A percentile compares a stretch with the other conserved stretches of the same genome.
Conservation (phyloP, 2,888 invertebrate species). For the Acheta domesticus region DNA sequence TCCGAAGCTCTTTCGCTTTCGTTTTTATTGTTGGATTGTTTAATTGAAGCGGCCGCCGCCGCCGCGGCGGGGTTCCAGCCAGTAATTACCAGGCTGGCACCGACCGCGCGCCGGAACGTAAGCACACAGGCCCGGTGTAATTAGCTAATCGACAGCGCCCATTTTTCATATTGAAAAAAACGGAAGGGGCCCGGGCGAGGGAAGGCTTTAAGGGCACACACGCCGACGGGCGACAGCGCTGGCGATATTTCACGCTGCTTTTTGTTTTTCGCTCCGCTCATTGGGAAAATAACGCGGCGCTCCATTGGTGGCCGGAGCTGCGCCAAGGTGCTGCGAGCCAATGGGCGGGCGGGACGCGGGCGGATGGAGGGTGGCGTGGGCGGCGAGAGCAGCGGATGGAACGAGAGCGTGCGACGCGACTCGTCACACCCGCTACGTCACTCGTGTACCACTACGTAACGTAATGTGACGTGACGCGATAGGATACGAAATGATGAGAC, state of each 20-base stretch:
- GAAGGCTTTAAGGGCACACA: not conserved
- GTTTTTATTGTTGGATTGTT: conserved; percentile 26
- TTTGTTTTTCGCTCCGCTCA: not conserved
- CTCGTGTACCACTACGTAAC: too few species aligned
- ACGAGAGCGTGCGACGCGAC: too few species aligned
- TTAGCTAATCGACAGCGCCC: conserved; percentile 30
- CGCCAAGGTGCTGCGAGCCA: not conserved
- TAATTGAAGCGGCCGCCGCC: conserved; percentile 28
- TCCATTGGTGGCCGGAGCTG: not conserved
- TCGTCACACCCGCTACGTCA: too few species aligned
- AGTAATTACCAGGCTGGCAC: conserved; percentile 28
- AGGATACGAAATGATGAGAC: too few species aligned
- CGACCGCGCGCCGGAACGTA: conserved; percentile 12
- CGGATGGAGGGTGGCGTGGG: not conserved
- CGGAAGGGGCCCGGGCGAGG: not conserved
- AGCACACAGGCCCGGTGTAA: conserved; percentile 27
- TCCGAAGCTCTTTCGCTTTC: not conserved
- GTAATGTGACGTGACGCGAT: too few species aligned
- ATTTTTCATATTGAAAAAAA: conserved; percentile 26
- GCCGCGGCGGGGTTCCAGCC: conserved; percentile 25
- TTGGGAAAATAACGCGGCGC: not conserved
- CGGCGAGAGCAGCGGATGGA: not conserved
- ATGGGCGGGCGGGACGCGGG: not conserved
- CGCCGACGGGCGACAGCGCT: conserved; percentile 19
- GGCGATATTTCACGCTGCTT: conserved; percentile 20